phyloP scores from a whole-genome alignment of 2,113 vertebrate species.

The Eurystomus gularis region DNA sequence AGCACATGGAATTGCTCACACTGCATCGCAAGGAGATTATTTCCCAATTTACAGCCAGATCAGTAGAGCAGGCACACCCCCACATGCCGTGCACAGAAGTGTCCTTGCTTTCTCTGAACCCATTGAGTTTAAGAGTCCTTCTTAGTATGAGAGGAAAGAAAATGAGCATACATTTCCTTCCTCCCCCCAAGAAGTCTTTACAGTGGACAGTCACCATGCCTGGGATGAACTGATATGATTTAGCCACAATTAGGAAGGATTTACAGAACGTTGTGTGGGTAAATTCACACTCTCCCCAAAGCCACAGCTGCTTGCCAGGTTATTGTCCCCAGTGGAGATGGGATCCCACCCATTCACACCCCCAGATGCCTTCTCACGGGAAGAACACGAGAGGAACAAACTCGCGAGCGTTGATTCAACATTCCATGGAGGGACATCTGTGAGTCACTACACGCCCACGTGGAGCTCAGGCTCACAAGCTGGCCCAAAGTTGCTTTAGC shows the following conservation, averaged over 20 bases:
- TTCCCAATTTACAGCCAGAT: background rate
- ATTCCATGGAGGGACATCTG: background rate
- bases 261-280: background rate
- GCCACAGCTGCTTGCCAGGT: background rate
- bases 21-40: background rate
- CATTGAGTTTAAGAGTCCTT: background rate
- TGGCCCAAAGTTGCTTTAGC: background rate
- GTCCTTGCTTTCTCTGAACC: background rate
- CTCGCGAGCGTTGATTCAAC: background rate
- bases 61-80: background rate
- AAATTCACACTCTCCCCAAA: background rate
- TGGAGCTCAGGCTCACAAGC: background rate
- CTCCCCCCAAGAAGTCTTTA: background rate
- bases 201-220: background rate
- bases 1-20: background rate
- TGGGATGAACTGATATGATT: background rate
- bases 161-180: background rate
- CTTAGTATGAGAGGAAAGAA: background rate
- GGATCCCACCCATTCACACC: background rate
- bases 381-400: background rate
- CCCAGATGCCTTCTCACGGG: background rate
- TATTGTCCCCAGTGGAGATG: rapidly evolving
- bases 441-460: background rate
- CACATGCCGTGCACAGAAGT: background rate
- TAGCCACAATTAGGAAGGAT: background rate